These are phyloP conservation scores for Sylvia borin DNA, from an alignment of 2,797 vertebrate genomes.

Conservation along the genomic window DNA sequence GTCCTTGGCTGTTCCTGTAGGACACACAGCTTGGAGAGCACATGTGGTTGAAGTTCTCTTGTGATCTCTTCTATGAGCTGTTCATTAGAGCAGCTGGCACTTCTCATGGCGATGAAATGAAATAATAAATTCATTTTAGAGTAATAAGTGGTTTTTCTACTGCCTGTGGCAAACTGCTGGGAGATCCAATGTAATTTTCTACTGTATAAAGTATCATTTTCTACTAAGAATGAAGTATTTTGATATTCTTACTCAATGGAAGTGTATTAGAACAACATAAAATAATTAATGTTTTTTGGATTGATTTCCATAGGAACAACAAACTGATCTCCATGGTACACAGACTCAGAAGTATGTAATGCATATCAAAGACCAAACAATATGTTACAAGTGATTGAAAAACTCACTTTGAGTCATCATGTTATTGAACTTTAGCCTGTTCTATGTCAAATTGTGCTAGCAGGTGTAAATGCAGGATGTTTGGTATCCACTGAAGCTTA, in stretches of 20 bases:
- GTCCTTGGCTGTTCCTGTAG: background rate
- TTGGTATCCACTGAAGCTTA: background rate
- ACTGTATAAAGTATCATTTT: background rate
- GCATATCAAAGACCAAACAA: background rate
- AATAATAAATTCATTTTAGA: background rate
- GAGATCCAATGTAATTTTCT: background rate
- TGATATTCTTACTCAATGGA: background rate
- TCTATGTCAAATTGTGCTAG: accelerated
- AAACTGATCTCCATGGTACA: accelerated
- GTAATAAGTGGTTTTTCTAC: background rate
- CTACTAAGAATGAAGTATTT: background rate
- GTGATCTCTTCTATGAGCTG: background rate
- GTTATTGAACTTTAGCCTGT: background rate
- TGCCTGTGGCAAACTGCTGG: background rate
- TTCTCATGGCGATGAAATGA: background rate
- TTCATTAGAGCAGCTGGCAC: background rate
- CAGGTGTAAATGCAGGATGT: background rate
- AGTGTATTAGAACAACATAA: background rate
- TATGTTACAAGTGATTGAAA: background rate
- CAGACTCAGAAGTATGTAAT: background rate
- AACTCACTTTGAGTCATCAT: background rate
- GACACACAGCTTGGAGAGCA: accelerated
- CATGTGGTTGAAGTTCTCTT: background rate
- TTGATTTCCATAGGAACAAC: background rate
- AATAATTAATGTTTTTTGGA: background rate